Conservation (phyloP, 2,113 vertebrate genomes). For the Typhlomys cinereus region DNA sequence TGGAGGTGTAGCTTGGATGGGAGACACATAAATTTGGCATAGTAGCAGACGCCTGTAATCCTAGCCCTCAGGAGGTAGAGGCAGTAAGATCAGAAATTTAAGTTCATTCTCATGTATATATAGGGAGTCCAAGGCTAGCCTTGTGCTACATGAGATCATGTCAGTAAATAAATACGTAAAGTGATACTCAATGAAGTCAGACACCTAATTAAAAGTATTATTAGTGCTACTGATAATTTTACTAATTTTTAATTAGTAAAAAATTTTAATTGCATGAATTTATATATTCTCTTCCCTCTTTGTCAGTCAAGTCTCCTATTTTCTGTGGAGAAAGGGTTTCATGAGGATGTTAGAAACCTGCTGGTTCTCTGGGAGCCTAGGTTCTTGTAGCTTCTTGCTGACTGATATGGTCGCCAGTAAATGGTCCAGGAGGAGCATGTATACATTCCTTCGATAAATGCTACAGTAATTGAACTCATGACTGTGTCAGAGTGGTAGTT, state of each 20-base stretch:
- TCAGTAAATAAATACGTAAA: not conserved
- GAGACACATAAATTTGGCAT: too few species aligned
- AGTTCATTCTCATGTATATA: too few species aligned
- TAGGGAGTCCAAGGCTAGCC: not conserved
- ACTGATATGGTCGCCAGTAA: not conserved
- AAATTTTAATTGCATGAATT: constrained; percentile 6
- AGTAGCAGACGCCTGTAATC: not conserved
- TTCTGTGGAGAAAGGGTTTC: constrained; percentile 27
- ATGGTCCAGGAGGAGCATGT: not conserved
- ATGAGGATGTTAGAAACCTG: not conserved
- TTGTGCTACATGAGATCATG: not conserved
- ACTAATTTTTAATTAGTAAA: not conserved
- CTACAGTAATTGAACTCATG: not conserved
- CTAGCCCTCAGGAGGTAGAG: not conserved
- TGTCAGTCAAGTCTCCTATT: not conserved
- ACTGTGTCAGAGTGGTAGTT: not conserved
- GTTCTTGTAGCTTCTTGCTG: not conserved
- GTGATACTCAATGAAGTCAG: not conserved
- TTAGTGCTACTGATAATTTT: not conserved
- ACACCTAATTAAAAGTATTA: not conserved
- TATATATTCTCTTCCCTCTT: not conserved
- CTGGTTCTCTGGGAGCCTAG: constrained; percentile 2
- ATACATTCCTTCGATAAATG: not conserved
- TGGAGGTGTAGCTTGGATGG: not conserved
- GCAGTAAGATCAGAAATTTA: not conserved